phyloP scores from a whole-genome alignment of 2,797 vertebrate species.

The Iguana delicatissima region DNA sequence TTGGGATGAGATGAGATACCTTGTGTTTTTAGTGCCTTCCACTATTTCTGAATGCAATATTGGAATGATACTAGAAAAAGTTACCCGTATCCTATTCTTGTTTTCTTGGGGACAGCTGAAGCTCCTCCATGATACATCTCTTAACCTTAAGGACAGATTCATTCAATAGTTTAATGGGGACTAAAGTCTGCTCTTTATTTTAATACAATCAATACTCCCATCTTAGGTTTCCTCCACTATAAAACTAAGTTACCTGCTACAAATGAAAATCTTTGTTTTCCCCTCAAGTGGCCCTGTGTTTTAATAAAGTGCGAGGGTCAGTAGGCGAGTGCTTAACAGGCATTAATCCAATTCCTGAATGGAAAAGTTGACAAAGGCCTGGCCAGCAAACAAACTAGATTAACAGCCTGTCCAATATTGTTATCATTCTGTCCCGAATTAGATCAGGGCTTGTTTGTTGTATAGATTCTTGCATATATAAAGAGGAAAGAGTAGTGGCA shows the following conservation, averaged over 20 bases:
- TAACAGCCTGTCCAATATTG: constrained; percentile 45
- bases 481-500: background rate
- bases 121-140: background rate
- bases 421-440: constrained; percentile 46
- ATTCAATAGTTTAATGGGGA: background rate
- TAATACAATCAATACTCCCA: background rate
- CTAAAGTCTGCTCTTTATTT: constrained; percentile 37
- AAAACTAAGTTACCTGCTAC: constrained; percentile 17
- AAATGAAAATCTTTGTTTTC: constrained; percentile 45
- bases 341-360: constrained; percentile 56
- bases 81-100: background rate
- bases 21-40: background rate
- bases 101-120: background rate
- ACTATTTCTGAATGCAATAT: too few species aligned
- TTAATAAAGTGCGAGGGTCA: constrained; percentile 49
- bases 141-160: constrained; percentile 4
- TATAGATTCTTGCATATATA: constrained; percentile 41
- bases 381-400: constrained; percentile 46
- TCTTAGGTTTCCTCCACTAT: background rate
- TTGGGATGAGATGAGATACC: too few species aligned
- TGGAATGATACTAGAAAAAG: background rate
- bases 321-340: constrained; percentile 31
- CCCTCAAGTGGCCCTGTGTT: constrained; percentile 7
- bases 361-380: constrained; percentile 58
- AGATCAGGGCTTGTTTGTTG: constrained; percentile 21